Evolutionary conservation across 1,140 invertebrate genomes (phyloP).

Genomic region (Lepidostoma basale): DNA sequence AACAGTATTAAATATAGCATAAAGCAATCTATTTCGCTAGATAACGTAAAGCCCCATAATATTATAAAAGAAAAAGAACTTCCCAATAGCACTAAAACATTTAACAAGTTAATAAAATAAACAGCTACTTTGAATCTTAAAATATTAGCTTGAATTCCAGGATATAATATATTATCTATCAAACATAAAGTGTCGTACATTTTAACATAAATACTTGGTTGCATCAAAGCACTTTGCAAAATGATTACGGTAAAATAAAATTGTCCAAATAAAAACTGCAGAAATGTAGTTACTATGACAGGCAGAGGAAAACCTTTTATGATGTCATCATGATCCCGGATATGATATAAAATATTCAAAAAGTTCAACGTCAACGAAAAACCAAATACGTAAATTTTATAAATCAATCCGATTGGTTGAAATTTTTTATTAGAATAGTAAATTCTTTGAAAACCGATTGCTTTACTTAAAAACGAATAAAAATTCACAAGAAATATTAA

Average conservation of each 20-base stretch:
- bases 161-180: conserved; percentile 1
- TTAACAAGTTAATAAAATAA: neutral
- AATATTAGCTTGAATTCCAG: neutral
- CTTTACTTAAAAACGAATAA: neutral
- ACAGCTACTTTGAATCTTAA: neutral
- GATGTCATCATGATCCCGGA: too few relatives aligned
- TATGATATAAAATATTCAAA: neutral
- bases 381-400: neutral
- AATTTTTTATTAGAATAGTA: neutral
- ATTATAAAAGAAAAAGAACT: neutral
- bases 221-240: neutral
- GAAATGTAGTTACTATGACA: neutral
- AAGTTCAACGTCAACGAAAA: neutral
- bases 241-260: neutral
- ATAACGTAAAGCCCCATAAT: neutral
- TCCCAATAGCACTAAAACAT: neutral
- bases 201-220: conserved; percentile 1
- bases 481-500: neutral
- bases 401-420: neutral
- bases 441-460: conserved; percentile 1
- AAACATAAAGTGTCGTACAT: neutral
- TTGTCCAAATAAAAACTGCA: neutral
- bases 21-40: neutral
- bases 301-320: neutral
- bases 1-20: neutral